Percentiles rank a stretch among this genome's conserved stretches.
Conservation (phyloP, 2,797 vertebrate species). For the Sebastes minor region DNA sequence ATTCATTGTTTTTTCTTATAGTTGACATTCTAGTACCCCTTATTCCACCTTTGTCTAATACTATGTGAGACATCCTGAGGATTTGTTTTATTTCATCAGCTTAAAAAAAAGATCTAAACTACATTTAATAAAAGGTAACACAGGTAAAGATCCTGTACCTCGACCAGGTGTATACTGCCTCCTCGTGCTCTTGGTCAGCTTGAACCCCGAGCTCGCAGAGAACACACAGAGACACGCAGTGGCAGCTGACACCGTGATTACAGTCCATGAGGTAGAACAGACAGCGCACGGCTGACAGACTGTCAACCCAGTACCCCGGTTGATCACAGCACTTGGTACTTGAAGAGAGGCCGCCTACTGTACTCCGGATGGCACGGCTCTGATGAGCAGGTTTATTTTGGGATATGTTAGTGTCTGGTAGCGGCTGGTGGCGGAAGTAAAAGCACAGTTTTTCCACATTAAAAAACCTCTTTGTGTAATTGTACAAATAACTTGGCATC, state of each 20-base stretch:
- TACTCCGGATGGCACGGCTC: conserved; percentile 24
- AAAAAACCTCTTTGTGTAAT: neutral
- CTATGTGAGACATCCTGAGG: neutral
- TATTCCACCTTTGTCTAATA: neutral
- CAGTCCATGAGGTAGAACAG: conserved; percentile 36
- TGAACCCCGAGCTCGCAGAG: conserved; percentile 87
- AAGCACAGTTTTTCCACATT: neutral
- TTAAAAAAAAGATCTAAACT: neutral
- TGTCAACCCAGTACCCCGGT: conserved; percentile 55
- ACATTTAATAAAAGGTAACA: neutral
- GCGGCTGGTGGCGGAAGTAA: neutral
- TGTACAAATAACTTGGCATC: neutral
- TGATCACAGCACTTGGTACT: conserved; percentile 39
- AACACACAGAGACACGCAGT: conserved; percentile 53
- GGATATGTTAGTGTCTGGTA: neutral
- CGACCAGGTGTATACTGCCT: conserved; percentile 87
- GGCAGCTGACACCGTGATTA: conserved; percentile 72
- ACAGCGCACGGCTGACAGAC: conserved; percentile 54
- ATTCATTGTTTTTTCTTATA: neutral
- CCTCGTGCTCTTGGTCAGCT: conserved; percentile 91
- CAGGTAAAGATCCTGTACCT: conserved; percentile 75
- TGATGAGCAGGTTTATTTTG: conserved; percentile 38
- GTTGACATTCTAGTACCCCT: neutral
- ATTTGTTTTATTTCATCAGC: neutral
- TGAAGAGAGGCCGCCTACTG: conserved; percentile 9